Evolutionary conservation across 2,797 vertebrate genomes (phyloP).

Genomic region (Anableps anableps): DNA sequence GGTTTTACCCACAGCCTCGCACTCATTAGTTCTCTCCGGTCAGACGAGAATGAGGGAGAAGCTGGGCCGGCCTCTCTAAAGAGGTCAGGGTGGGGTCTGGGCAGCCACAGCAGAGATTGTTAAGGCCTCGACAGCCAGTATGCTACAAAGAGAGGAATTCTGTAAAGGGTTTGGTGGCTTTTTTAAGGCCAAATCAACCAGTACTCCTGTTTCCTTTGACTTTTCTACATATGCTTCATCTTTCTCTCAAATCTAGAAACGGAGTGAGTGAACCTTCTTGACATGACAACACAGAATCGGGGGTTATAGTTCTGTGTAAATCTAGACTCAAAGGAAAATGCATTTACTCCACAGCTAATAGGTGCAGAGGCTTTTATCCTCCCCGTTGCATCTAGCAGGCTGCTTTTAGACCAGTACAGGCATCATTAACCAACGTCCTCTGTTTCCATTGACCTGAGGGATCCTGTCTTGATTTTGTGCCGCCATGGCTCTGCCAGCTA

Average conservation of each 20-base stretch:
- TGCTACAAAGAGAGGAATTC: slow-evolving; percentile 61
- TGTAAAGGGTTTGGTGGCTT: slow-evolving; percentile 72
- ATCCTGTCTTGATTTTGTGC: slow-evolving; percentile 68
- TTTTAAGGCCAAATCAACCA: slow-evolving; percentile 68
- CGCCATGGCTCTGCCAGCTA: slow-evolving; percentile 74
- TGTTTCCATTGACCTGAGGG: slow-evolving; percentile 74
- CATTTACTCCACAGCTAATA: slow-evolving; percentile 47
- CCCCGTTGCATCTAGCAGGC: slow-evolving; percentile 45
- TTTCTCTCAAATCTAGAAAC: slow-evolving; percentile 28
- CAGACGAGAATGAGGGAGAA: slow-evolving; percentile 74
- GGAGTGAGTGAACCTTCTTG: slow-evolving; percentile 33
- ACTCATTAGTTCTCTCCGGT: slow-evolving; percentile 82
- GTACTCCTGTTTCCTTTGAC: slow-evolving; percentile 49
- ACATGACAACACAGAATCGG: slow-evolving; percentile 32
- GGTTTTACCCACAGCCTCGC: slow-evolving; percentile 77
- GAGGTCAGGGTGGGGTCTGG: slow-evolving; percentile 79
- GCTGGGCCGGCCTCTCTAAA: slow-evolving; percentile 70
- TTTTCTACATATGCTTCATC: slow-evolving; percentile 15
- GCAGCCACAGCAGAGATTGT: slow-evolving; percentile 69
- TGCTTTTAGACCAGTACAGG: slow-evolving; percentile 67
- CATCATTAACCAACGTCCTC: slow-evolving; percentile 79
- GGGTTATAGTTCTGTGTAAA: slow-evolving; percentile 20
- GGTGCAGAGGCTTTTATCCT: slow-evolving; percentile 49
- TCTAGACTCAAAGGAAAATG: slow-evolving; percentile 37
- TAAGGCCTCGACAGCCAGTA: slow-evolving; percentile 71